These are phyloP conservation scores for Mayetiola destructor DNA, from an alignment of 2,888 invertebrate species.

Conservation along the genomic window DNA sequence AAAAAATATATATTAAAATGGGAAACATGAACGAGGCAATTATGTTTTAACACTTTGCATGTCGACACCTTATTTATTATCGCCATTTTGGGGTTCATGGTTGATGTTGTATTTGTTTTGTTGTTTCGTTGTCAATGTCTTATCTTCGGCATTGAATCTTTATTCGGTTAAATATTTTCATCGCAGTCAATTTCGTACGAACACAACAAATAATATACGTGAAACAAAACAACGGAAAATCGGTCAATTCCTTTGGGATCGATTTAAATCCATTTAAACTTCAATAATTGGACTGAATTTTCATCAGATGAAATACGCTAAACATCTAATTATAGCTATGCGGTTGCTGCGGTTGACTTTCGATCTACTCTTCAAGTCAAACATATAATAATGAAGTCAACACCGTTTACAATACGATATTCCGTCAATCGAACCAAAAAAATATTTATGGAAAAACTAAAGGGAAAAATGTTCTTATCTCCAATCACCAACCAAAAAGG, in stretches of 20 bases:
- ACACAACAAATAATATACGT: not conserved
- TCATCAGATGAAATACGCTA: not conserved
- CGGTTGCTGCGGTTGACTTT: too few relatives aligned
- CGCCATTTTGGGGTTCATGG: too few relatives aligned
- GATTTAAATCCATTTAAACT: slow-evolving; percentile 6
- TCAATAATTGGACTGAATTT: slow-evolving; percentile 10
- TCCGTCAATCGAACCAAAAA: too few relatives aligned
- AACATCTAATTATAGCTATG: too few relatives aligned
- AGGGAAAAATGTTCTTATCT: not conserved
- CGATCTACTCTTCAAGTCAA: too few relatives aligned
- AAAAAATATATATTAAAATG: not conserved
- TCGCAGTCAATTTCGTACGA: not conserved
- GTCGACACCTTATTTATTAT: slow-evolving; percentile 12
- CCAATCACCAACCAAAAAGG: too few relatives aligned
- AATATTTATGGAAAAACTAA: not conserved
- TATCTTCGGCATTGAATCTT: too few relatives aligned
- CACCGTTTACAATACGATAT: too few relatives aligned
- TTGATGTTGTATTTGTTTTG: slow-evolving; percentile 9
- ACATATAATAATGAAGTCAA: too few relatives aligned
- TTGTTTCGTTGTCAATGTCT: not conserved
- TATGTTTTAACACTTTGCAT: slow-evolving; percentile 7
- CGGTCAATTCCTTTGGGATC: slow-evolving; percentile 2
- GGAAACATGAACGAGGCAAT: not conserved
- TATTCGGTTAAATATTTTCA: slow-evolving; percentile 9
- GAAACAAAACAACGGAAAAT: not conserved